phyloP scores from a whole-genome alignment of 2,113 vertebrate genomes.

The Cyanoramphus novaezelandiae region DNA sequence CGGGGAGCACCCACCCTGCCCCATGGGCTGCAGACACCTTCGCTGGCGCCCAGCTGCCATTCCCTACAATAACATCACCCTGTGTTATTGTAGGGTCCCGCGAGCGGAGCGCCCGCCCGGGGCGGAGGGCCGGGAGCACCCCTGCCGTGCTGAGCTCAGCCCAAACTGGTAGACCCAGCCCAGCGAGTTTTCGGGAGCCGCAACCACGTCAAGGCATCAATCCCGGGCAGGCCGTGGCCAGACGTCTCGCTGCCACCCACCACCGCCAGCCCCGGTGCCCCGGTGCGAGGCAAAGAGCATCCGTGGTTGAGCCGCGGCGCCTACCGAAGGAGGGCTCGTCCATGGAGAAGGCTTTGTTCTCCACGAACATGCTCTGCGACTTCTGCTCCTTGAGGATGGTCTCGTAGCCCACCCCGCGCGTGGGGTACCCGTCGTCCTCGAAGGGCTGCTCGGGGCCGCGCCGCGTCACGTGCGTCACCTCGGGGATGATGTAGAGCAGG shows the following conservation, averaged over 20 bases:
- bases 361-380: conserved; percentile 84
- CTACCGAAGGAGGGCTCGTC: conserved; percentile 87
- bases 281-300: background rate
- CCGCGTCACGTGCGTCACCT: conserved; percentile 79
- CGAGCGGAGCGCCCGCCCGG: background rate
- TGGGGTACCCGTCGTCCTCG: conserved; percentile 77
- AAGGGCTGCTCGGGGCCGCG: conserved; percentile 63
- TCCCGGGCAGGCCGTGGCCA: background rate
- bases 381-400: conserved; percentile 90
- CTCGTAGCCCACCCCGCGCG: conserved; percentile 86
- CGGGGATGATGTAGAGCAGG: conserved; percentile 85
- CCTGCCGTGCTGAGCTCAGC: background rate
- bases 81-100: background rate
- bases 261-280: background rate
- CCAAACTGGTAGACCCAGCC: conserved; percentile 47
- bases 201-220: background rate
- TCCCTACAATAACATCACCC: background rate
- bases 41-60: background rate
- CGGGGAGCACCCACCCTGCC: background rate
- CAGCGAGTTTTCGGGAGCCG: background rate
- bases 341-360: conserved; percentile 96
- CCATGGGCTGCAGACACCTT: background rate
- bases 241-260: background rate
- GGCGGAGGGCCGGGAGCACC: background rate
- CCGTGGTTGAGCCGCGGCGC: background rate